Evolutionary conservation across 2,888 invertebrate genomes (phyloP), one percentile per base, ranked within the genome.

Genomic region (Amphipoea lucens): DNA sequence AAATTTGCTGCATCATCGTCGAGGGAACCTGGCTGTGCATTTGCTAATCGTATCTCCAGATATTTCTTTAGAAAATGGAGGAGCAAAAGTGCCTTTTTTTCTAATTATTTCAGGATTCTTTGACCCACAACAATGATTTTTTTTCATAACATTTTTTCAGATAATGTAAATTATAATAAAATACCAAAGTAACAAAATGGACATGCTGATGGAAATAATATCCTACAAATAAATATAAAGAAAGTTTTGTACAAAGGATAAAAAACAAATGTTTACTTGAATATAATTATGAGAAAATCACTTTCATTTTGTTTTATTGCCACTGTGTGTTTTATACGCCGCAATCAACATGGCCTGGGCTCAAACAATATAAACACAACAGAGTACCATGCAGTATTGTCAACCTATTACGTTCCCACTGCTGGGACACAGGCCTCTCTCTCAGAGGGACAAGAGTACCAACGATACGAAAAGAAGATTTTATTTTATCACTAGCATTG

Each of bases 1-100:
- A 79, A 81, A 85, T 1, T 63, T 76, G 86, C 86, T 74, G 51
- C 5, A 40, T 83, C 85, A 83, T 65, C 65, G n/a, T 81, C 62
- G 42, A 76, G 65, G 65, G 74, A 70, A 45, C 48, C 12, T 48
- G 69, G 36, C 45, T 74, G 85, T 84, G 71, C 86, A 74, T 76
- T 82, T 82, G 76, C 82, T 66, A 82, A 81, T 75, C 60, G 81
- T 54, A 75, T 66, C 45, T 70, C n/a, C n/a, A 75, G n/a, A 73
- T 67, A 74, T 78, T 62, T 83, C 62, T 83, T 78, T 83, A 63
- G 5, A 72, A 71, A 71, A 83, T 2, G 14, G 14, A 14, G 9
- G 2, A 71, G 45, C 12, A 54, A 36, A 70, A 62, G 48, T n/a
- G 29, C 14, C 48, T 54, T 66, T 51, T 45, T 14, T 42, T 23